Base-by-base conservation (phyloP, 2,113 vertebrate species). In the Psilopogon haemacephalus region DNA sequence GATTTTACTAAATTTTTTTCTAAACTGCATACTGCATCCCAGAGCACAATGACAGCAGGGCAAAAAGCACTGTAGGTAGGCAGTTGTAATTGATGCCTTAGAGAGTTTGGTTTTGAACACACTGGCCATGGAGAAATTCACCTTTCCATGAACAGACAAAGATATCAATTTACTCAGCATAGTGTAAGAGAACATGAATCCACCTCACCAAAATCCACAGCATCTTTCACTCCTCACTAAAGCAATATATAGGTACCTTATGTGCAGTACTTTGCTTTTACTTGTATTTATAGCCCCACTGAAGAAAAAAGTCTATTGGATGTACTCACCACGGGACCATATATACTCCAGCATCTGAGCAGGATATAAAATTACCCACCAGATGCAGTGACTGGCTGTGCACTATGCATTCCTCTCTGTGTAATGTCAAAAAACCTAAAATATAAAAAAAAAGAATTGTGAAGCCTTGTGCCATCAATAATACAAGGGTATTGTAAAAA, bases 201-300 rank as follows among this genome's bases (percentile, higher is more conserved):
- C 50, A 83, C 69, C 56, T 52, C 87, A 68, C 80, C 83, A 77
- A 95, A 90, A 80, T 32, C 77, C 86, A 85, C 11, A 6, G 87
- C 90, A 94, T 94, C 85, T 94, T 93, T 94, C 83, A 71, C 17
- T 80, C 78, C 79, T 84, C 74, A 40, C 89, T 88, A 94, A 94
- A 90, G 68, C 91, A 86, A 90, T 89, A 95, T 83, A 83, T 82
- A 59, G 89, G 90, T 80, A 87, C 83, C 91, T 95, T 94, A 94
- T 86, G 88, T 78, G n/a, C 60, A 77, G 35, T 94, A 67, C 91
- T 93, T 96, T 87, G 65, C 90, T 94, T 89, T 93, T 94, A 94
- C 84, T 88, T 94, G 93, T 96, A 92, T 96, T 95, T 97, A 96
- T 92, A 82, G 79, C 78, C 86, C 84, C 87, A 84, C 1, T 94